Evolutionary conservation across 2,113 vertebrate species (phyloP).

Genomic region (Heterotilapia buettikoferi): DNA sequence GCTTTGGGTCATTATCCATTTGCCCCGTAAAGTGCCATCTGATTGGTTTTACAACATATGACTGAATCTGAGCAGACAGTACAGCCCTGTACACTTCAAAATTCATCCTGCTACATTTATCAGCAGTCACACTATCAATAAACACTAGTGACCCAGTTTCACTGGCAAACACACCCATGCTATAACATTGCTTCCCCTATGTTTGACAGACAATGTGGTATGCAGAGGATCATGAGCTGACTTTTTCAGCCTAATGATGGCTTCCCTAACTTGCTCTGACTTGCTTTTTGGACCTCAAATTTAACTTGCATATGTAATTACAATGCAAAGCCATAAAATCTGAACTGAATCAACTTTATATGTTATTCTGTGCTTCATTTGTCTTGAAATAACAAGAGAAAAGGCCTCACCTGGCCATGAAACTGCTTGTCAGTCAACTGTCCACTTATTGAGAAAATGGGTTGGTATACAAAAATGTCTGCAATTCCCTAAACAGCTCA

Average conservation of each 20-base stretch:
- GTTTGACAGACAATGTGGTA: neutral
- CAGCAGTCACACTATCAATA: neutral
- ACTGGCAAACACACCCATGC: neutral
- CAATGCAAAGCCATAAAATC: neutral
- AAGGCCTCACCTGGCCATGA: neutral
- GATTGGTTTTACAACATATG: neutral
- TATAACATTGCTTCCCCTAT: neutral
- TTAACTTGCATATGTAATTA: rapidly evolving
- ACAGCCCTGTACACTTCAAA: neutral
- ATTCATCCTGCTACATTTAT: neutral
- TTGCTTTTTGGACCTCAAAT: neutral
- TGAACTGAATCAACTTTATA: neutral
- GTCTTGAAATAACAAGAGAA: neutral
- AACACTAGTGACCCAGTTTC: neutral
- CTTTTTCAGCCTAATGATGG: neutral
- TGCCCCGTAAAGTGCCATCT: neutral
- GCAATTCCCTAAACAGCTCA: neutral
- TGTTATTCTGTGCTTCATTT: neutral
- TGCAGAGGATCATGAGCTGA: neutral
- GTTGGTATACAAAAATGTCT: neutral
- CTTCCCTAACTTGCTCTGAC: neutral
- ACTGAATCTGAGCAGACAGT: neutral
- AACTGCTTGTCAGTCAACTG: neutral
- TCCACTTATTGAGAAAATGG: neutral
- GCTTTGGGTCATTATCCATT: neutral